These are phyloP conservation scores for Fopius arisanus DNA, from an alignment of 1,140 invertebrate genomes.

Conservation along the genomic window DNA sequence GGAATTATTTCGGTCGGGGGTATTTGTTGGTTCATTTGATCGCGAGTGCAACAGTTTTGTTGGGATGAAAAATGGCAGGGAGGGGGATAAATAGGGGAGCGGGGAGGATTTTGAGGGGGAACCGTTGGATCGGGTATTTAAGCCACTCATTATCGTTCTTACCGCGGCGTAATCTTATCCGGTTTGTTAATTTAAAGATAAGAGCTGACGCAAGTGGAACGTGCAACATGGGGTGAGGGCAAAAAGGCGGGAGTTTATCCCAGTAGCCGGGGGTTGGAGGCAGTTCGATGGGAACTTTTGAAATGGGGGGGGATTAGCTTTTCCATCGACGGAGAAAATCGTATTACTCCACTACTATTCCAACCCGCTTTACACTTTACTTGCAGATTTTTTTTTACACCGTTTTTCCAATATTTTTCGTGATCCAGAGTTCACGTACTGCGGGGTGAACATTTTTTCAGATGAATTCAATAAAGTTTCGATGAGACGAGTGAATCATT, in stretches of 20 bases:
- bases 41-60: not conserved
- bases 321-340: constrained; percentile 16
- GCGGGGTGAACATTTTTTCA: not conserved
- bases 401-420: not conserved
- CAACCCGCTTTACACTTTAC: constrained; percentile 10
- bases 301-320: constrained; percentile 16
- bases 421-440: not conserved
- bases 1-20: not conserved
- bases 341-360: constrained; percentile 16
- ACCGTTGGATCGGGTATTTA: no score
- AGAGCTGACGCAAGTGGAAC: constrained; percentile 15
- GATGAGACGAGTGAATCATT: no score
- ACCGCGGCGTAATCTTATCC: constrained; percentile 15
- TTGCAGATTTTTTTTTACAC: constrained; percentile 1
- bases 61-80: not conserved
- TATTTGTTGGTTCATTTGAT: not conserved
- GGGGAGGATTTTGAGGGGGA: no score
- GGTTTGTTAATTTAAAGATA: constrained; percentile 9
- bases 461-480: no score
- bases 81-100: no score
- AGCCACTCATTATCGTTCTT: constrained; percentile 9
- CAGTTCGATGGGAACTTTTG: constrained; percentile 15
- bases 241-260: not conserved
- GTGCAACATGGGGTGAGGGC: not conserved
- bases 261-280: not conserved